A percentile compares a stretch with the other conserved stretches of the same genome.
Conservation (phyloP, 1,140 invertebrate genomes). For the Macrosteles quadrilineatus region DNA sequence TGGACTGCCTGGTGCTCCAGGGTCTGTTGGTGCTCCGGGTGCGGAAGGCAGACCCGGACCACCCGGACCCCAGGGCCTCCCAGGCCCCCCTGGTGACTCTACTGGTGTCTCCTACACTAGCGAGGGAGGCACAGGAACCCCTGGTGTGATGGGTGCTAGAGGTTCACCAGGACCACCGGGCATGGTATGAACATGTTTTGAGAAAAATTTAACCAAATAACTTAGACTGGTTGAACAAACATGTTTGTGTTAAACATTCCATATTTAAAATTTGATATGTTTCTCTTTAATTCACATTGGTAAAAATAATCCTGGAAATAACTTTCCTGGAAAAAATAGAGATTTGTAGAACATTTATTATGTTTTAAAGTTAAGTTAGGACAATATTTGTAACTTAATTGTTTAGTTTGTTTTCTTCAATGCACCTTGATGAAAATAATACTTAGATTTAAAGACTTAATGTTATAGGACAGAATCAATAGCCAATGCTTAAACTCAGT, state of each 20-base stretch:
- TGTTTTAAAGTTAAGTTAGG: too few relatives aligned
- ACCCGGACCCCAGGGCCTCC: conserved; percentile 52
- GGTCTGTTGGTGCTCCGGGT: conserved; percentile 47
- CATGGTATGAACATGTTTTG: conserved; percentile 48
- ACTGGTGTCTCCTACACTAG: conserved; percentile 36
- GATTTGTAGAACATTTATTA: too few relatives aligned
- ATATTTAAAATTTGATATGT: too few relatives aligned
- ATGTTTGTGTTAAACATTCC: too few relatives aligned
- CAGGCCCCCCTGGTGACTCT: conserved; percentile 48
- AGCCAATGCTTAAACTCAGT: too few relatives aligned
- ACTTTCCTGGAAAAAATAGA: too few relatives aligned
- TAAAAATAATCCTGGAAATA: too few relatives aligned
- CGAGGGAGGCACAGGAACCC: conserved; percentile 41
- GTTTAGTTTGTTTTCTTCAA: not conserved
- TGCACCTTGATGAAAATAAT: not conserved
- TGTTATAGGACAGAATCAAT: too few relatives aligned
- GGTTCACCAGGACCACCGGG: conserved; percentile 53
- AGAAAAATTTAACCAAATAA: too few relatives aligned
- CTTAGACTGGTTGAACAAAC: too few relatives aligned
- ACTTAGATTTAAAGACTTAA: not conserved
- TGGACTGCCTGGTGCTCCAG: conserved; percentile 41
- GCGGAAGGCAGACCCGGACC: conserved; percentile 46
- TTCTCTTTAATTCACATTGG: too few relatives aligned
- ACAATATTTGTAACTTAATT: too few relatives aligned
- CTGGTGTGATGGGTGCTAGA: conserved; percentile 50